Base-by-base conservation (phyloP, 2,113 vertebrate genomes). In the Proterorhinus semilunaris region DNA sequence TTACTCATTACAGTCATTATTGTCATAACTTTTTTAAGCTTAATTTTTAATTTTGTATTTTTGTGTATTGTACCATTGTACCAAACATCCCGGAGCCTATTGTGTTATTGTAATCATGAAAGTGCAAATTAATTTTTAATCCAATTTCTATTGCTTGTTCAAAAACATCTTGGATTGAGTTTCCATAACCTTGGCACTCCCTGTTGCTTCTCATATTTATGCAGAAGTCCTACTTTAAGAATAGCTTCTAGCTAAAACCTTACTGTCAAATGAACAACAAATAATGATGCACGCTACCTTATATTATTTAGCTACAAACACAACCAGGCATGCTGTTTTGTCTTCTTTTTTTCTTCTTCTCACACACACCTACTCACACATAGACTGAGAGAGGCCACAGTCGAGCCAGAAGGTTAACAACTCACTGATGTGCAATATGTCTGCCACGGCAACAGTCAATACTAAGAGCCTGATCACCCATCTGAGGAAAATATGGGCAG, bases 401-500 rank as follows among this genome's bases (percentile, higher is more conserved):
- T 72, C 27, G 65, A 65, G 53, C 49, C 66, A 62, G 49, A 49
- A 79, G 77, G 81, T 80, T 72, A 78, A 75, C 71, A 69, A 62
- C 43, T 76, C 78, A 72, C 66, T 9, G 50, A 78, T 10, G 61
- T 79, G 68, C 75, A 66, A 81, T 81, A 78, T 71, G 74, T 79
- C 79, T 83, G 67, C 68, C 42, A 50, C 75, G 70, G 80, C 55
- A 75, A 69, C 54, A 78, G 76, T 71, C 71, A 45, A 70, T 50
- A 76, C 74, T 52, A 75, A 81, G 52, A 75, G 13, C 44, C 65
- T 57, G 66, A 80, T 86, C 51, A 62, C 76, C 75, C 64, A 72
- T 79, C 12, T 6, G 69, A 81, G 71, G 43, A 65, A 49, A 1
- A 7, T 51, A n/a, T 42, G 55, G 49, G 21, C 36, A 72, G 47